Conservation (phyloP, 2,797 vertebrate genomes). For the Allobates femoralis region DNA sequence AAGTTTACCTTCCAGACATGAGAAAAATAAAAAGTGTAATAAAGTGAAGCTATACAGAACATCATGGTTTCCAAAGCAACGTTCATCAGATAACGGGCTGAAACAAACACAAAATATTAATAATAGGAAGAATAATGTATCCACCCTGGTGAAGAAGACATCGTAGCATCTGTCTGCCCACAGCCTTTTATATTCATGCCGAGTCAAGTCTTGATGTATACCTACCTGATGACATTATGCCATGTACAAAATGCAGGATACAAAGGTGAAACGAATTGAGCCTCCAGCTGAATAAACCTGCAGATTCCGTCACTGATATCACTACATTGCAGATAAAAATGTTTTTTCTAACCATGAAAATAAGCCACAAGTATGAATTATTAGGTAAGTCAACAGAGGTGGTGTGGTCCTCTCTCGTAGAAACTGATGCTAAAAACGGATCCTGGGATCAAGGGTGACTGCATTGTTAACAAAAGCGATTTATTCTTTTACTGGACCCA, state of each 20-base stretch:
- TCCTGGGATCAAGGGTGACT: too few species aligned
- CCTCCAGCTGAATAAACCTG: neutral
- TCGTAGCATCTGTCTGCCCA: neutral
- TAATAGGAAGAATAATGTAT: constrained; percentile 27
- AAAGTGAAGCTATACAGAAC: neutral
- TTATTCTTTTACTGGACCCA: too few species aligned
- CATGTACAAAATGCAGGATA: neutral
- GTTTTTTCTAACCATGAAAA: neutral
- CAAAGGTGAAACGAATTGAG: constrained; percentile 1
- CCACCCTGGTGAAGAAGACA: constrained; percentile 15
- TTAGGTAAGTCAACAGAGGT: too few species aligned
- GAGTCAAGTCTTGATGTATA: constrained; percentile 1
- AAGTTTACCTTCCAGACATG: neutral
- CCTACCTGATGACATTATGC: constrained; percentile 5
- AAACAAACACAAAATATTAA: constrained; percentile 43
- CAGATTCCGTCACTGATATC: neutral
- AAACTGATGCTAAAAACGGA: too few species aligned
- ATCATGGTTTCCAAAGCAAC: constrained; percentile 42
- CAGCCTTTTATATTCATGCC: constrained; percentile 23
- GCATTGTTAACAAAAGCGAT: too few species aligned
- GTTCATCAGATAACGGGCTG: constrained; percentile 1
- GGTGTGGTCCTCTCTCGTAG: too few species aligned
- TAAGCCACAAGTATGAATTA: neutral
- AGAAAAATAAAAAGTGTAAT: constrained; percentile 34
- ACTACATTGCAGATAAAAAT: neutral